Conservation (phyloP, 2,888 invertebrate species). For the Oscheius myriophilus region DNA sequence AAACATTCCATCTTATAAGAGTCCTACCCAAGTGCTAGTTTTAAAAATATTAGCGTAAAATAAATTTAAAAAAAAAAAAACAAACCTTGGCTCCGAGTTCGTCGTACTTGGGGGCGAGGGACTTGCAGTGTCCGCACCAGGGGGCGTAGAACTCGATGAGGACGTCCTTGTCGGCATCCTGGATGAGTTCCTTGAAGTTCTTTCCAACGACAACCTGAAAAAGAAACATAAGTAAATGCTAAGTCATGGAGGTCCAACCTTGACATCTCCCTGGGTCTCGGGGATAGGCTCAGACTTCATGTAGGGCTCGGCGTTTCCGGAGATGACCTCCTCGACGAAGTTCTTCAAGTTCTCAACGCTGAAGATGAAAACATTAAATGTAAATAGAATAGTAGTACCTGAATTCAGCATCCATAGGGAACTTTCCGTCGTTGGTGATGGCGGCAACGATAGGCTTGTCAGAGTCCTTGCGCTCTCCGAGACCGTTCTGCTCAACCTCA, state of each 20-base stretch:
- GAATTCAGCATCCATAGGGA: slow-evolving; percentile 87
- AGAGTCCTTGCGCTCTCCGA: slow-evolving; percentile 82
- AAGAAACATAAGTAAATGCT: not conserved
- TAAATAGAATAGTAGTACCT: slow-evolving; percentile 75
- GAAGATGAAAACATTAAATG: slow-evolving; percentile 45
- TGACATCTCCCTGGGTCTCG: slow-evolving; percentile 80
- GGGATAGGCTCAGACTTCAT: slow-evolving; percentile 94
- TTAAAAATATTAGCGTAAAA: no score
- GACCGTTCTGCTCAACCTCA: slow-evolving; percentile 91
- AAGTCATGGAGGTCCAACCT: no score
- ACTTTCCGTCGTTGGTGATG: slow-evolving; percentile 86
- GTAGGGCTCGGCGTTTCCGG: slow-evolving; percentile 86
- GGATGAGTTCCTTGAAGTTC: slow-evolving; percentile 91
- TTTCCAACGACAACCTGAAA: slow-evolving; percentile 87
- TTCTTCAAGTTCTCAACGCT: slow-evolving; percentile 84
- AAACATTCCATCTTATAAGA: no score
- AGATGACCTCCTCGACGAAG: slow-evolving; percentile 86
- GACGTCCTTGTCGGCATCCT: slow-evolving; percentile 88
- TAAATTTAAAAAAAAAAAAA: not conserved
- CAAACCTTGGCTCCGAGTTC: slow-evolving; percentile 81
- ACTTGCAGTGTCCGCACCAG: slow-evolving; percentile 76
- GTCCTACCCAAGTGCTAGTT: no score
- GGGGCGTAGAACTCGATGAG: slow-evolving; percentile 98
- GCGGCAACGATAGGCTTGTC: slow-evolving; percentile 91
- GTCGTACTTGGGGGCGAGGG: slow-evolving; percentile 84